Evolutionary conservation across 2,888 invertebrate species (phyloP), one percentile per base, ranked within the genome.

Genomic region (Spicauda simplicius): DNA sequence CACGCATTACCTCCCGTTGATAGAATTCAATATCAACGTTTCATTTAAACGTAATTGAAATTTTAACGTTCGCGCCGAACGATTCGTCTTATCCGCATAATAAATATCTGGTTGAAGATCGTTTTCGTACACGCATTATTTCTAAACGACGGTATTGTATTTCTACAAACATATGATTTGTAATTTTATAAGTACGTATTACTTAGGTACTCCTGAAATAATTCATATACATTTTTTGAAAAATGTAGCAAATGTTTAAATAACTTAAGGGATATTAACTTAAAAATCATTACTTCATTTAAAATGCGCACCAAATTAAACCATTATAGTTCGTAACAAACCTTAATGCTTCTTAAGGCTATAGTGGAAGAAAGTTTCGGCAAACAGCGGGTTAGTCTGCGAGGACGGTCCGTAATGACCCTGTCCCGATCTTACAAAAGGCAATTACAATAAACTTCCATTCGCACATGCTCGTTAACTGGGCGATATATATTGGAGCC

Each of bases 361-460:
- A 16, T 33, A 65, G 62, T 63, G 65, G 79, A 82, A 81, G 81
- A 86, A 87, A 88, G 84, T 88, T 88, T 86, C 78, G 85, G 83
- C 84, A 85, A 84, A 88, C 85, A 84, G 85, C 84, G 85, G 86
- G 86, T 84, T 81, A 81, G 83, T 79, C 81, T 82, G 82, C 81
- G 83, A 88, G 86, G 86, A 86, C 85, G 84, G 86, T 81, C 84
- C 75, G 88, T 91, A 90, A 91, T 90, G 89, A 90, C 91, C 88
- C 90, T 83, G 87, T 85, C 88, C 83, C 88, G 88, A 91, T 92
- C 93, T 93, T 90, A 90, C 90, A 90, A 92, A 92, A 91, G 89
- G 91, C 93, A 93, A 93, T 93, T 93, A 92, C 92, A 93, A 91
- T 93, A 93, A 92, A 91, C 88, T 90, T 90, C 86, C 87, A 90